Conservation (phyloP, 2,113 vertebrate species). For the Silurus glanis region DNA sequence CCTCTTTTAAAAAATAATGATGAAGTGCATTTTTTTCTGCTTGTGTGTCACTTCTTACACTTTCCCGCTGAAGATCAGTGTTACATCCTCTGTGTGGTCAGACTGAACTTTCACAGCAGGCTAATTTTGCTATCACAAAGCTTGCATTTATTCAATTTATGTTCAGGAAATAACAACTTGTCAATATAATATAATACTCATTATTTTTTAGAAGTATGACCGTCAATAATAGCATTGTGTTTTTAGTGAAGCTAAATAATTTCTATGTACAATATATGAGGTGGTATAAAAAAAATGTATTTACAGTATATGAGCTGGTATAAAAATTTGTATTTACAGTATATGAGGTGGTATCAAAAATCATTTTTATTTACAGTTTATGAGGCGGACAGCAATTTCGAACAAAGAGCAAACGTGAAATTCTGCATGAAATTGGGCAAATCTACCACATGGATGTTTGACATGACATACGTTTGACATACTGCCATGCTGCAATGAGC, state of each 20-base stretch:
- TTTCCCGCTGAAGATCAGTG: slow-evolving; percentile 3
- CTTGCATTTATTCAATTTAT: slow-evolving; percentile 6
- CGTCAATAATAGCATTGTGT: not conserved
- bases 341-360: too few relatives aligned
- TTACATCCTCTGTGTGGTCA: slow-evolving; percentile 7
- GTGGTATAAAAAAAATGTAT: too few relatives aligned
- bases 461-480: too few relatives aligned
- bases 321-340: too few relatives aligned
- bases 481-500: too few relatives aligned
- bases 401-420: too few relatives aligned
- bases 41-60: slow-evolving; percentile 7
- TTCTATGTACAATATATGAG: not conserved
- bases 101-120: slow-evolving; percentile 11
- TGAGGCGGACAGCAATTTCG: too few relatives aligned
- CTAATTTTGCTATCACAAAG: not conserved
- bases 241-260: not conserved
- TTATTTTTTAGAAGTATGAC: slow-evolving; percentile 11
- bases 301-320: too few relatives aligned
- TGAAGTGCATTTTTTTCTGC: not conserved
- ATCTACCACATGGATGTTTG: too few relatives aligned
- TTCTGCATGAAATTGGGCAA: too few relatives aligned
- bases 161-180: slow-evolving; percentile 1
- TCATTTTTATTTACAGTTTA: too few relatives aligned
- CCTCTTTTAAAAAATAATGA: not conserved
- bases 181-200: slow-evolving; percentile 20